phyloP scores from a whole-genome alignment of 2,113 vertebrate genomes.

The Spea bombifrons region DNA sequence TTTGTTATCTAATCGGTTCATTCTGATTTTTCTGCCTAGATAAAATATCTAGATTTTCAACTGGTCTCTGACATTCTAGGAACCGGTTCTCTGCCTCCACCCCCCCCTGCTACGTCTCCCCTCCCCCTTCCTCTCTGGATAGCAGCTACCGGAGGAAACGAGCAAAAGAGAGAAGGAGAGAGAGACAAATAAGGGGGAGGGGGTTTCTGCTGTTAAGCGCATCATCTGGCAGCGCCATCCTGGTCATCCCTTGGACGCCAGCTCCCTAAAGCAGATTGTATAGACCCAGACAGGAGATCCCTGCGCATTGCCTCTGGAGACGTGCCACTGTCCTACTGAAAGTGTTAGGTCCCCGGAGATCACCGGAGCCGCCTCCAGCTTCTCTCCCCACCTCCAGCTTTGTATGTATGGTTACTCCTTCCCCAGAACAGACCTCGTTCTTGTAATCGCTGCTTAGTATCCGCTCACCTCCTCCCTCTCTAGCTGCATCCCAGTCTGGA shows the following conservation, averaged over 20 bases:
- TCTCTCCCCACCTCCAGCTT: neutral
- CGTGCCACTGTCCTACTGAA: constrained; percentile 23
- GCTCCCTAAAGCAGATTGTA: neutral
- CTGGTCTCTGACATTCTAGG: neutral
- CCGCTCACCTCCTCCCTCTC: no score
- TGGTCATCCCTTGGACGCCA: constrained; percentile 9
- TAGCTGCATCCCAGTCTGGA: neutral
- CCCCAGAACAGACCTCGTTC: neutral
- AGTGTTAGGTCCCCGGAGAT: constrained; percentile 19
- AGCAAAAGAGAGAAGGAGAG: neutral
- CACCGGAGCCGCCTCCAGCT: neutral
- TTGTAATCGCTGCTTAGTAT: no score
- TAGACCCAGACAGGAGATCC: neutral
- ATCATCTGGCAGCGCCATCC: constrained; percentile 42
- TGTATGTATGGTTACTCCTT: neutral
- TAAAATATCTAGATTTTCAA: neutral
- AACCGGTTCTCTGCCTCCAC: constrained; percentile 5
- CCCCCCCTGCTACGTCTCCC: neutral
- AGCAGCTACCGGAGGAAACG: neutral
- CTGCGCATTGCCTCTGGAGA: constrained; percentile 23
- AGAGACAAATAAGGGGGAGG: constrained; percentile 8
- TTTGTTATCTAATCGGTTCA: no score
- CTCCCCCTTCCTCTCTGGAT: neutral
- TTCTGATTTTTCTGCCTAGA: no score
- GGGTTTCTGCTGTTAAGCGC: neutral